Percentiles rank a stretch among this genome's conserved stretches.
These are phyloP conservation scores for Eristalinus aeneus DNA, from an alignment of 2,888 invertebrate genomes.

Conservation along the genomic window DNA sequence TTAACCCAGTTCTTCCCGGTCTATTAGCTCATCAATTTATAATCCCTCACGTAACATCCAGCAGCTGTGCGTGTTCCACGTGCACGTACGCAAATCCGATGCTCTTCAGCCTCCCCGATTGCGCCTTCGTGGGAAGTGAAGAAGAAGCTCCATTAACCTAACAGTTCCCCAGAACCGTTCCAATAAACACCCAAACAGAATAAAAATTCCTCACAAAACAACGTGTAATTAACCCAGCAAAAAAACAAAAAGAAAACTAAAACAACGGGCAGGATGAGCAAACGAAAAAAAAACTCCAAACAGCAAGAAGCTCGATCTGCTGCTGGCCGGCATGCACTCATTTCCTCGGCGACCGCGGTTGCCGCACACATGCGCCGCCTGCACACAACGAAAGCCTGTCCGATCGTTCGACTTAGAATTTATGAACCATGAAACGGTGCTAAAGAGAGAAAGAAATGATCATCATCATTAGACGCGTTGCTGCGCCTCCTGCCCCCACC, in stretches of 20 bases:
- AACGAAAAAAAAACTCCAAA: conserved; percentile 38
- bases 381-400: not conserved
- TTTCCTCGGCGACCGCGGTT: conserved; percentile 33
- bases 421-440: conserved; percentile 69
- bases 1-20: not conserved
- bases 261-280: not conserved
- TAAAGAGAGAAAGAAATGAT: conserved; percentile 57
- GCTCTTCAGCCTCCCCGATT: conserved; percentile 8
- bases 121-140: not conserved
- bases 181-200: conserved; percentile 31
- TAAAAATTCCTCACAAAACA: conserved; percentile 35
- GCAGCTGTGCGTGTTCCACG: not conserved
- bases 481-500: not conserved
- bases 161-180: conserved; percentile 52
- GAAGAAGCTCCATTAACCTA: conserved; percentile 30
- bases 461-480: conserved; percentile 40
- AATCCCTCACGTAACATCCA: not conserved
- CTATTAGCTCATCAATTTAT: not conserved
- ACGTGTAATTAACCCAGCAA: conserved; percentile 59
- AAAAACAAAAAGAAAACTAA: not conserved
- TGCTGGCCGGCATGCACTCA: conserved; percentile 45
- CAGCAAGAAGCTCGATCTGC: conserved; percentile 39
- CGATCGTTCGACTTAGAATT: conserved; percentile 64
- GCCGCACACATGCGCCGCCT: not conserved
- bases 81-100: conserved; percentile 16